Conservation (phyloP, 2,888 invertebrate species). For the Hololepta plana region DNA sequence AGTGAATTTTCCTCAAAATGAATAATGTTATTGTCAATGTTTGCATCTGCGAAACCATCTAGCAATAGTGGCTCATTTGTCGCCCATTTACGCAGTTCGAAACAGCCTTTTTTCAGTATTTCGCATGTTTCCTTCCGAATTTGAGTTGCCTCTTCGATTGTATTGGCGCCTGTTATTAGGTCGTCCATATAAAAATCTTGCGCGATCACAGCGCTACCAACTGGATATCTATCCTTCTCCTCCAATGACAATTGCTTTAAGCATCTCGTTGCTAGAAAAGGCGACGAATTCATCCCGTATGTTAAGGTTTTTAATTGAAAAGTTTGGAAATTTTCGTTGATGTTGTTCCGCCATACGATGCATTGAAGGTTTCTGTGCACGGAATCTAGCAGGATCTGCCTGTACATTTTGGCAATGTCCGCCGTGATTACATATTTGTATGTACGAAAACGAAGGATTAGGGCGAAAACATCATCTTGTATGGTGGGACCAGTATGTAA, state of each 20-base stretch:
- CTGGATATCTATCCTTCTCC: neutral
- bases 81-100: neutral
- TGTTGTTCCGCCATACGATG: constrained; percentile 9
- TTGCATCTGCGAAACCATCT: no score
- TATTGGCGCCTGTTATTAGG: neutral
- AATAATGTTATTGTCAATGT: no score
- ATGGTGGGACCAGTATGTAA: constrained; percentile 8
- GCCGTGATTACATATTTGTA: constrained; percentile 15
- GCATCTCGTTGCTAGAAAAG: constrained; percentile 2
- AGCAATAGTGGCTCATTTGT: no score
- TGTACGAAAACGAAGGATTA: constrained; percentile 13
- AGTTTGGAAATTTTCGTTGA: neutral
- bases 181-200: constrained; percentile 4
- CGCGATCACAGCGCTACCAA: neutral
- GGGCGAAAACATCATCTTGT: constrained; percentile 14
- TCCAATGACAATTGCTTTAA: constrained; percentile 1
- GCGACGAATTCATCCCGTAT: neutral
- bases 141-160: neutral
- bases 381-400: constrained; percentile 12
- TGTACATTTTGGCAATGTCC: constrained; percentile 20
- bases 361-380: constrained; percentile 8
- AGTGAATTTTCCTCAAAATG: no score
- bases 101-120: neutral
- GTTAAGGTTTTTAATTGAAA: constrained; percentile 2
- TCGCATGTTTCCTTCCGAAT: neutral